Evolutionary conservation across 2,797 vertebrate genomes (phyloP).

Genomic region (Brachyalestes nurse): DNA sequence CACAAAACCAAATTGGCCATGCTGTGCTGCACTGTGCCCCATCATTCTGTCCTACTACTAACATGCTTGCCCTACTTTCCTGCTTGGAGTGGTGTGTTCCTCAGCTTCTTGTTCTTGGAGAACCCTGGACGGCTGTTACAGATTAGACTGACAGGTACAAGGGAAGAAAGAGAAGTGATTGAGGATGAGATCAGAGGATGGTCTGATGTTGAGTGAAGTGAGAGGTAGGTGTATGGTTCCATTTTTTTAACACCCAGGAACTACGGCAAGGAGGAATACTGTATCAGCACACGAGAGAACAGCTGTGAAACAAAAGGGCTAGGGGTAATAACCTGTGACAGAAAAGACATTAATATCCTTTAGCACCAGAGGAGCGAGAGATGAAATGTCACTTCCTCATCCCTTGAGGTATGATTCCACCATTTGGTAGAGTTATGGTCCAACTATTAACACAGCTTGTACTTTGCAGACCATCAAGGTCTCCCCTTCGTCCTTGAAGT

Average conservation of each 20-base stretch:
- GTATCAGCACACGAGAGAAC: neutral
- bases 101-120: neutral
- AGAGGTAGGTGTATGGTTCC: neutral
- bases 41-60: neutral
- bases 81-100: neutral
- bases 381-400: slow-evolving; percentile 27
- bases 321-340: slow-evolving; percentile 19
- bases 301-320: slow-evolving; percentile 13
- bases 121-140: neutral
- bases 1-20: slow-evolving; percentile 18
- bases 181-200: neutral
- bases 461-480: neutral
- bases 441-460: neutral
- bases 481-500: neutral
- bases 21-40: neutral
- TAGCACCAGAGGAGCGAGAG: slow-evolving; percentile 13
- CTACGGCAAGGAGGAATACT: slow-evolving; percentile 34
- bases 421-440: slow-evolving; percentile 34
- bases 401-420: slow-evolving; percentile 36
- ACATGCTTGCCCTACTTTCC: slow-evolving; percentile 36
- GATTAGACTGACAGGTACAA: slow-evolving; percentile 5
- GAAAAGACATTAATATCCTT: slow-evolving; percentile 29
- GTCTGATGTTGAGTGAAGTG: neutral
- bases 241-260: neutral
- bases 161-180: neutral